Percentiles rank a stretch among this genome's conserved stretches.
Evolutionary conservation across 2,797 vertebrate species (phyloP).

Genomic region (Anabas testudineus): DNA sequence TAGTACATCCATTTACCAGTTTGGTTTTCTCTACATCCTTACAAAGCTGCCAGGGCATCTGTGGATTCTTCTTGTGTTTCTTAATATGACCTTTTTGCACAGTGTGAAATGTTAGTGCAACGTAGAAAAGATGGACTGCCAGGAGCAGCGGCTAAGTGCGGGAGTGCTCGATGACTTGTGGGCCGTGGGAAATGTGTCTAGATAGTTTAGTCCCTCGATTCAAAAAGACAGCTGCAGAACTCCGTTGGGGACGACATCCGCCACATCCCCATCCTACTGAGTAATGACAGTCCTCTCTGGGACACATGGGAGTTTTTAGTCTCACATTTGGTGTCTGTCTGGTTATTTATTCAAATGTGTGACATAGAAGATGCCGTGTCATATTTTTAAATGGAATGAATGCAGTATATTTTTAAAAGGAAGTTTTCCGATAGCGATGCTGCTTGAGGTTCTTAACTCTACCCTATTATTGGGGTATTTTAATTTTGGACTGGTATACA

Average conservation of each 20-base stretch:
- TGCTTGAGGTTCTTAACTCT: not conserved
- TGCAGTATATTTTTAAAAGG: constrained; percentile 15
- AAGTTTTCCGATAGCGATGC: constrained; percentile 21
- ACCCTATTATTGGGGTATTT: constrained; percentile 5
- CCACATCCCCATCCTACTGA: constrained; percentile 24
- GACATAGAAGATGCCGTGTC: constrained; percentile 7
- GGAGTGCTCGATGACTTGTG: constrained; percentile 12
- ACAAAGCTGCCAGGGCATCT: not conserved
- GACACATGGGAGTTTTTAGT: constrained; percentile 6
- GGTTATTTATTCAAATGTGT: constrained; percentile 7
- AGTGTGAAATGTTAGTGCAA: constrained; percentile 16
- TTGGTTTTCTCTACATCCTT: not conserved
- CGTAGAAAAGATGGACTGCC: constrained; percentile 3
- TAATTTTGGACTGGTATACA: constrained; percentile 32
- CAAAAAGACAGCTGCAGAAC: constrained; percentile 56
- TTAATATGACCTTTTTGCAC: constrained; percentile 11
- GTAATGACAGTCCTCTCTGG: constrained; percentile 14
- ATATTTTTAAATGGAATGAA: constrained; percentile 32
- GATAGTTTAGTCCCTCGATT: constrained; percentile 32
- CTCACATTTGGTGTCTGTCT: not conserved
- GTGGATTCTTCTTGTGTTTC: not conserved
- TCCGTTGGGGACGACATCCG: constrained; percentile 45
- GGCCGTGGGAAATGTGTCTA: constrained; percentile 52
- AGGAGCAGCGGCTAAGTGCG: constrained; percentile 9
- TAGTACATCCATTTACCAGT: not conserved